Evolutionary conservation across 2,888 invertebrate species (phyloP).

Genomic region (Scotopteryx bipunctaria): DNA sequence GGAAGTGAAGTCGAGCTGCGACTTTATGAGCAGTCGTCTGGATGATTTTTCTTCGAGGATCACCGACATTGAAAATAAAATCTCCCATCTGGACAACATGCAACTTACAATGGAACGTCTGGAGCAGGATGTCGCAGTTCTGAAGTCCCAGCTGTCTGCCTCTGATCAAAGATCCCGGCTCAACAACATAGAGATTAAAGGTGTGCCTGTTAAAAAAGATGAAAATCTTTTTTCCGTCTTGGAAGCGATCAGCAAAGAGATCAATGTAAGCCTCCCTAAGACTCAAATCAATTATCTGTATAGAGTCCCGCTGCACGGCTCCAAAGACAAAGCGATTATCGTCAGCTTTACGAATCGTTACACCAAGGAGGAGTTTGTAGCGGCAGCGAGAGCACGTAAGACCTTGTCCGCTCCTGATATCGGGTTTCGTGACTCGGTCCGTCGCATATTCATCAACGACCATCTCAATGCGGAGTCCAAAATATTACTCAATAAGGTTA

Average conservation of each 20-base stretch:
- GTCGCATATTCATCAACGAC: slow-evolving; percentile 8
- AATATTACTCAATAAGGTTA: not conserved
- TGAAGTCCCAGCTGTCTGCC: slow-evolving; percentile 14
- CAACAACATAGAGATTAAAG: slow-evolving; percentile 33
- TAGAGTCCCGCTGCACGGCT: not conserved
- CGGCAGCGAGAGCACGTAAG: slow-evolving; percentile 5
- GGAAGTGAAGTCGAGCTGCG: slow-evolving; percentile 16
- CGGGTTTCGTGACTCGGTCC: not conserved
- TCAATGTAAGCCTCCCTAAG: not conserved
- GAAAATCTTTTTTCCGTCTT: slow-evolving; percentile 28
- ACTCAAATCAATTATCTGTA: slow-evolving; percentile 4
- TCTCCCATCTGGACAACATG: slow-evolving; percentile 13
- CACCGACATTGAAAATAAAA: slow-evolving; percentile 9
- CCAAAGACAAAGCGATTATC: slow-evolving; percentile 10
- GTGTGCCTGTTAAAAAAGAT: slow-evolving; percentile 33
- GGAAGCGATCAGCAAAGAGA: not conserved
- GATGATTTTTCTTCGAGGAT: slow-evolving; percentile 12
- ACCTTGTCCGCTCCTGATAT: slow-evolving; percentile 1
- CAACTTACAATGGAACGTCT: slow-evolving; percentile 11
- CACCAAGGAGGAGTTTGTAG: slow-evolving; percentile 9
- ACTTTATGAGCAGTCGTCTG: slow-evolving; percentile 7
- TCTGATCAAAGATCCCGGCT: slow-evolving; percentile 26
- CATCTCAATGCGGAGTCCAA: slow-evolving; percentile 2
- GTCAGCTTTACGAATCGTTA: slow-evolving; percentile 13
- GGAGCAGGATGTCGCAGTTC: slow-evolving; percentile 12